Evolutionary conservation across 2,888 invertebrate species (phyloP).

Genomic region (Eupithecia dodoneata): DNA sequence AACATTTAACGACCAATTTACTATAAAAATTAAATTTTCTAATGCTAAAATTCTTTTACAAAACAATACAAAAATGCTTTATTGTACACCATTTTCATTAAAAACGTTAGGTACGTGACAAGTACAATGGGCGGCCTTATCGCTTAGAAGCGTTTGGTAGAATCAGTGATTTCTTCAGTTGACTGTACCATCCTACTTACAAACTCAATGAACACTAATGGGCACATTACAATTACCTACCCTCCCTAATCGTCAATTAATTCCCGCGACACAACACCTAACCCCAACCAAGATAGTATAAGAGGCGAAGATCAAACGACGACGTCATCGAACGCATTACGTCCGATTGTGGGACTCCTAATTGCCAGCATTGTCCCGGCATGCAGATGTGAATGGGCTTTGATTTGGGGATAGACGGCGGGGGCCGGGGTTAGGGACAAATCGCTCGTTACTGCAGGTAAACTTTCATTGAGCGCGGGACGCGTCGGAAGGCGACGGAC

Average conservation of each 20-base stretch:
- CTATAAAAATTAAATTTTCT: neutral
- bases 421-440: slow-evolving; percentile 81
- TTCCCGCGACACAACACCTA: neutral
- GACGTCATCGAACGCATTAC: slow-evolving; percentile 79
- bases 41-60: too few relatives aligned
- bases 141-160: neutral
- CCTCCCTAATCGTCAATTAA: neutral
- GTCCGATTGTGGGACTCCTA: slow-evolving; percentile 83
- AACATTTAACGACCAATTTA: neutral
- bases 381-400: slow-evolving; percentile 86
- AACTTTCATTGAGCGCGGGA: slow-evolving; percentile 81
- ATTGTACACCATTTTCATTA: too few relatives aligned
- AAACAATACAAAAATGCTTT: too few relatives aligned
- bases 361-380: slow-evolving; percentile 85
- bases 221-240: neutral
- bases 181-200: neutral
- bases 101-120: too few relatives aligned
- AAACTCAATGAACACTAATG: neutral
- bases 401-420: slow-evolving; percentile 78
- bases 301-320: slow-evolving; percentile 45
- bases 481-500: slow-evolving; percentile 82
- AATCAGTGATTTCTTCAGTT: neutral
- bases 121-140: too few relatives aligned
- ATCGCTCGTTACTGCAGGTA: slow-evolving; percentile 85
- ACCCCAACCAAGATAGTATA: neutral